A percentile compares a stretch with the other conserved stretches of the same genome.
Evolutionary conservation across 2,888 invertebrate genomes (phyloP).

Genomic region (Eupithecia pulchellata): DNA sequence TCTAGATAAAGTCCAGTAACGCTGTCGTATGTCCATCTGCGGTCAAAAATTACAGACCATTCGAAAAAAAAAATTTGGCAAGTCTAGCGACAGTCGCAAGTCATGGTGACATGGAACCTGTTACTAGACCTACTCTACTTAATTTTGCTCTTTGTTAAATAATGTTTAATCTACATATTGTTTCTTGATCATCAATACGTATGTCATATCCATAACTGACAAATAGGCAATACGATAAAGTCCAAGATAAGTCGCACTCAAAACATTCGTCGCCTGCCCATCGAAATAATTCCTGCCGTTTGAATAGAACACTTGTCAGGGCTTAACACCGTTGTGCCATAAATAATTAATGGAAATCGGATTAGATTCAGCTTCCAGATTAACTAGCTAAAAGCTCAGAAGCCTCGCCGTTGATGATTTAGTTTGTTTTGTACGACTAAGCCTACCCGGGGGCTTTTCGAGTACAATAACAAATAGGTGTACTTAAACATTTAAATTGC

Average conservation of each 20-base stretch:
- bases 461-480: conserved; percentile 44
- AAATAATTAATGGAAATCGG: conserved; percentile 7
- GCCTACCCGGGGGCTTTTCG: conserved; percentile 14
- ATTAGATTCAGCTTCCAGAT: conserved; percentile 10
- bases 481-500: conserved; percentile 51
- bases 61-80: no score
- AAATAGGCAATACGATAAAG: no score
- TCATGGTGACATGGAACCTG: no score
- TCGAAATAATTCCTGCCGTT: not conserved
- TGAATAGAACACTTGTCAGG: not conserved
- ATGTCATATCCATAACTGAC: not conserved
- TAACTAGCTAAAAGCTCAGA: conserved; percentile 1
- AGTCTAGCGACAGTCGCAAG: no score
- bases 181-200: not conserved
- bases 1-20: no score
- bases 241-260: no score
- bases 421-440: conserved; percentile 12
- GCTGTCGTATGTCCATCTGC: no score
- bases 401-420: conserved; percentile 9
- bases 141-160: no score
- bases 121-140: no score
- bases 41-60: no score
- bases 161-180: not conserved
- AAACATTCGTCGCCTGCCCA: not conserved
- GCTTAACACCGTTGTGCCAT: not conserved